Conservation (phyloP, 2,113 vertebrate species). For the Struthidea cinerea region DNA sequence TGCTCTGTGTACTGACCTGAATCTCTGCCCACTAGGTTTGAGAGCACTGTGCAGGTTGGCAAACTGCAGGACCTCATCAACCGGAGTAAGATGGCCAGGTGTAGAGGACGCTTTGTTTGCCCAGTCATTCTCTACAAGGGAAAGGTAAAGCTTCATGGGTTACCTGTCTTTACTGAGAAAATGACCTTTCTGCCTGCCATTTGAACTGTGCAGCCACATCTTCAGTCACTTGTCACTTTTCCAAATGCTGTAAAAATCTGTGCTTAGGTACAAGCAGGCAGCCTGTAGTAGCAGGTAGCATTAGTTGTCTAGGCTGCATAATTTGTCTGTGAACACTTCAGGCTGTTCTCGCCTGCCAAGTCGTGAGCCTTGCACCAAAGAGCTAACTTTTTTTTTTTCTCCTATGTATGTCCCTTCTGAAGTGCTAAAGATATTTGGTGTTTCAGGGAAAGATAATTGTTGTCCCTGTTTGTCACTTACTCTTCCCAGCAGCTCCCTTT, state of each 20-base stretch:
- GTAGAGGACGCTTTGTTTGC: slow-evolving; percentile 94
- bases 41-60: slow-evolving; percentile 88
- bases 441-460: background rate
- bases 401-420: background rate
- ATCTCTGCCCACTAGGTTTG: slow-evolving; percentile 76
- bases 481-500: background rate
- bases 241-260: background rate
- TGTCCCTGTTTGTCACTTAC: background rate
- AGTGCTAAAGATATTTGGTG: background rate
- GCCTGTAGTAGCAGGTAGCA: background rate
- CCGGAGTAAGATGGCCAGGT: slow-evolving; percentile 93
- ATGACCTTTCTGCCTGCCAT: background rate
- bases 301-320: background rate
- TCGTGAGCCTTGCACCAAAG: background rate
- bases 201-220: background rate
- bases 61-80: slow-evolving; percentile 94
- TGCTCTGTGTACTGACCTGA: background rate
- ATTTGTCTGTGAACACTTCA: background rate
- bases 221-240: background rate
- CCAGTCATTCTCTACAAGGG: slow-evolving; percentile 97
- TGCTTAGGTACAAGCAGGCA: background rate
- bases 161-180: background rate
- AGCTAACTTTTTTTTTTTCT: background rate
- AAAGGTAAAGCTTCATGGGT: slow-evolving; percentile 79
- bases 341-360: background rate